Evolutionary conservation across 1,140 invertebrate genomes (phyloP), one percentile per base, ranked within the genome.

Genomic region (Teleogryllus occipitalis): DNA sequence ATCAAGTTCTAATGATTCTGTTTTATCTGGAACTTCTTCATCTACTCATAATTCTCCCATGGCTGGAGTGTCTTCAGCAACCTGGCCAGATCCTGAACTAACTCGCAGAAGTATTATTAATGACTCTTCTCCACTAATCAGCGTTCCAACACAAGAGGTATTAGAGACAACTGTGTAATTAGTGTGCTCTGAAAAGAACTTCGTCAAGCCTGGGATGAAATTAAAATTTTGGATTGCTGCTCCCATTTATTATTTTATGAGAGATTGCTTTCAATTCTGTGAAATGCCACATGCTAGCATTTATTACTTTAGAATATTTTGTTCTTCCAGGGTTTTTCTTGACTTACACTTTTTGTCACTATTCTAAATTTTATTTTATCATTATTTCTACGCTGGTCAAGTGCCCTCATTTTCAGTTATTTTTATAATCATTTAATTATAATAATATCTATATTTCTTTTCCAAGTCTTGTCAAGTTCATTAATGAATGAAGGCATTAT

Each of bases 1-100:
- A 7, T 90, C 90, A 5, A 91, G 89, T 82, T 89, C 89, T 8
- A 89, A 89, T 48, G 90, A 90, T 79, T 90, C 90, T 48, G 85
- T 88, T n/a, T 82, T 90, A 21, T 90, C 89, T 21, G 73, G 54
- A 7, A 73, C 27, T 15, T 90, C 89, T 21, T 90, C 89, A 18
- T 77, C 79, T 14, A 47, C 79, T 15, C 79, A 80, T 48, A 80
- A 80, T 39, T 80, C 79, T 47, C 78, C 78, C 12, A 47, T 79
- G 27, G 49, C 78, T 4, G 74, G 48, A 47, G 39, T 79, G 8
- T 74, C 78, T 8, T 79, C 78, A 48, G 78, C 78, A 21, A 80
- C 79, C 14, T 80, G 79, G 79, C 79, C 76, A 12, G 79, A 80
- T 47, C 79, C 79, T 14, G 79, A 80, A 48, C n/a, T 80, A 21